Base-by-base conservation (phyloP, 2,888 invertebrate species). In the Chrysolina americana region DNA sequence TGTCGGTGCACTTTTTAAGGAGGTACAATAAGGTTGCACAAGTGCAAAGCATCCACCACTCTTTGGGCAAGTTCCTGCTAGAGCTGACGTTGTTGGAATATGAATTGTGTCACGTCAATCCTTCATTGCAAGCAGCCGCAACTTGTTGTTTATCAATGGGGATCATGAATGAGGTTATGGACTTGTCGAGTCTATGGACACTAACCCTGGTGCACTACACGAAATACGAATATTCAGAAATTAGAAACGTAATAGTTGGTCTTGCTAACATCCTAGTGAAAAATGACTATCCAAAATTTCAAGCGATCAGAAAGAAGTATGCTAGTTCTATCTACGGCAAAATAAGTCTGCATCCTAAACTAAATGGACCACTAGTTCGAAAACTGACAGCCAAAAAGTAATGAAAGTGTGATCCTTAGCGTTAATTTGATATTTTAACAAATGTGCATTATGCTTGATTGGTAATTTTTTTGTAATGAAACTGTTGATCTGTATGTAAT, bases 1-100 rank as follows among this genome's bases (percentile, higher is more conserved):
- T 96, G 73, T 94, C 97, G 0, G 90, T 98, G 48, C 95, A 95
- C 84, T 99, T 99, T 85, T 90, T 98, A 53, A 91, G 98, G 76
- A 92, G 98, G 89, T 91, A 90, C 81, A 89, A 89, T 9, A 91
- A 91, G 83, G 91, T 92, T 13, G 91, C 91, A 0, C 89, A 89
- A 63, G 95, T 21, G 65, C 89, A 90, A 66, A 90, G 91, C 23
- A 85, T 89, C 48, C 81, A 84, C 23, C 85, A 87, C 68, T 71
- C 74, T 9, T 13, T 66, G 50, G 66, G 66, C 15, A 98, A 99
- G 89, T 99, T 97, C 87, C 91, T 98, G 74, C 91, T 97, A 84
- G 98, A 99, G 87, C 89, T 97, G 76, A 91, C 94, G 70, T 89
- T 97, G 62, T 87, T 96, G 10, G 95, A 97, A 75, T 96, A 97